Evolutionary conservation across 2,797 vertebrate genomes (phyloP), one percentile per base, ranked within the genome.

Genomic region (Gallinago solitaria): DNA sequence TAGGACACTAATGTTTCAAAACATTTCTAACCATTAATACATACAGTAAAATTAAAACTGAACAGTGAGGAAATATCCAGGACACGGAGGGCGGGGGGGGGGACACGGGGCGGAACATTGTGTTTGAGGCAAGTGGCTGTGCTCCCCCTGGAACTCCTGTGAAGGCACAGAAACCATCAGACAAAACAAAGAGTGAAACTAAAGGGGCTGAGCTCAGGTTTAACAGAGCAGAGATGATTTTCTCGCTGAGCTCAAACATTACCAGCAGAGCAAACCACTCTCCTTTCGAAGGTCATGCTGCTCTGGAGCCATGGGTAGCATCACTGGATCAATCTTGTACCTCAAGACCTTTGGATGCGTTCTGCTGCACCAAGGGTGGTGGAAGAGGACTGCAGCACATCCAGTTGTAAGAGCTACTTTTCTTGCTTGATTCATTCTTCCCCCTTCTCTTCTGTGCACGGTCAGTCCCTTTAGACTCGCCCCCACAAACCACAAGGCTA

Each of bases 401-500:
- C n/a, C 0, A 0, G n/a, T 35, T 47, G 15, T 28, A 39, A 75
- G 21, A 61, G 8, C 11, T 51, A 21, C 19, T 87, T 77, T 32
- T 85, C 53, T 28, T 45, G 11, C 30, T 63, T 4, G 1, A 50
- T 9, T 3, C 5, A 9, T 65, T 53, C 68, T 25, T 4, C 20
- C 20, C 5, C 28, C 16, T 63, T 69, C 11, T 67, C 13, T 47
- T 8, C 5, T 50, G 5, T 54, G 17, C 6, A 1, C 25, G 9
- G 9, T 63, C 51, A 24, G 15, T 28, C 9, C 11, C 24, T 76
- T 71, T 78, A 59, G 51, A n/a, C 21, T n/a, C 1, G 2, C 12
- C 0, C 0, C 5, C 11, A 4, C 15, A 28, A n/a, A n/a, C 3
- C 8, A 2, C 18, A 63, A 51, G 23, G 37, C 16, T 61, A 9